Evolutionary conservation across 2,888 invertebrate genomes (phyloP).

Genomic region (Charanyca ferruginea): DNA sequence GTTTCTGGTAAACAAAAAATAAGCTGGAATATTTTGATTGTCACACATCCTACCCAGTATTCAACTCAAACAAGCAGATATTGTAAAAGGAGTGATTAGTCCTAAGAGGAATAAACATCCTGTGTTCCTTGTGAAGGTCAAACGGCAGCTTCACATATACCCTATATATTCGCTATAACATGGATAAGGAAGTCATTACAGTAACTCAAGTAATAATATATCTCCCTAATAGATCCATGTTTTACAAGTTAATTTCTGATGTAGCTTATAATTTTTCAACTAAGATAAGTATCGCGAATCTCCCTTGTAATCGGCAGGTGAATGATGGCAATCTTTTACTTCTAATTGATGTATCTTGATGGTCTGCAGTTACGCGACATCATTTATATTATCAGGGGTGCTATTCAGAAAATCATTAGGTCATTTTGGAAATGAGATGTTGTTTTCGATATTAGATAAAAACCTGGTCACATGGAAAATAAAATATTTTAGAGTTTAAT

Average conservation of each 20-base stretch:
- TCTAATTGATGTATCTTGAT: conserved; percentile 28
- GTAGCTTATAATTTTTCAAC: conserved; percentile 60
- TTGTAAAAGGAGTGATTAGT: neutral
- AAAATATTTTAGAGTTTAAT: too few relatives aligned
- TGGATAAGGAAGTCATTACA: conserved; percentile 43
- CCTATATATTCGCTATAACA: conserved; percentile 28
- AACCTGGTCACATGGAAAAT: too few relatives aligned
- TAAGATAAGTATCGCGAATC: conserved; percentile 45
- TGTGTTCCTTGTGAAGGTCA: conserved; percentile 21
- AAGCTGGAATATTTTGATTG: too few relatives aligned
- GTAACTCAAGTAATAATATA: conserved; percentile 55
- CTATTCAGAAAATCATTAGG: neutral
- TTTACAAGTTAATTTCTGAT: conserved; percentile 57
- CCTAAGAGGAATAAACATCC: neutral
- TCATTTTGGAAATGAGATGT: too few relatives aligned
- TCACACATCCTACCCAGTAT: too few relatives aligned
- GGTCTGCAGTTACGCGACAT: conserved; percentile 22
- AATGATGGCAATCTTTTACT: conserved; percentile 34
- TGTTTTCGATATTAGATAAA: too few relatives aligned
- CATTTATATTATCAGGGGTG: conserved; percentile 23
- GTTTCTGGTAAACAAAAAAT: too few relatives aligned
- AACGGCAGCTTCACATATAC: conserved; percentile 9
- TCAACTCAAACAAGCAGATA: neutral
- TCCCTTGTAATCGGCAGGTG: conserved; percentile 35
- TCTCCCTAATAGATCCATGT: conserved; percentile 46